Evolutionary conservation across 1,140 invertebrate genomes (phyloP), one percentile per base, ranked within the genome.

Genomic region (Cryptotermes secundus): DNA sequence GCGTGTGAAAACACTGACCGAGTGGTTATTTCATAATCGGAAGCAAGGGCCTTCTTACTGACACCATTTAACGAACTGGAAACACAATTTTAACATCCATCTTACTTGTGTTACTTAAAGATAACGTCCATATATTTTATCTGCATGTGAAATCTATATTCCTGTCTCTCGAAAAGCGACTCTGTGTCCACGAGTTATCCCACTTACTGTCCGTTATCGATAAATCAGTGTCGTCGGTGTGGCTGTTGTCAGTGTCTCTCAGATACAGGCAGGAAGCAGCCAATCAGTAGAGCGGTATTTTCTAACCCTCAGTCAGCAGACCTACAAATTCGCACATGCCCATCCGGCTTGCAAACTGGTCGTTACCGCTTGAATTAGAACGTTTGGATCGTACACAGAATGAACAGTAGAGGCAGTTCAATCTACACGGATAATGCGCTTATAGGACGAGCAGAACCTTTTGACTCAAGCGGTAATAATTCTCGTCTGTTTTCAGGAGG

Each of bases 81-180:
- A 72, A 72, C n/a, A n/a, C 59, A 72, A 72, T 72, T 72, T 31
- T 72, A 72, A 72, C 59, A 72, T 31, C 59, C 26, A 31, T 72
- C n/a, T 31, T 72, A 10, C 59, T 72, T 26, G 4, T 72, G 26
- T n/a, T 72, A 49, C 0, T 3, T 49, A 49, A 49, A 49, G 4
- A 49, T 14, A 49, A n/a, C 1, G 45, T 0, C 45, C 3, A 3
- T 49, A 22, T 12, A 22, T 19, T 49, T 0, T 49, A 19, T 22
- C 7, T 59, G n/a, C 59, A n/a, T 72, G 7, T 31, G 7, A 72
- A 72, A 6, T 72, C 0, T 31, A 31, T 26, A 72, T 72, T 72
- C 59, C 4, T 72, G 16, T 31, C 59, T 72, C 59, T 31, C 59
- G 59, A 16, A 72, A 72, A 72, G 26, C 31, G 59, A 72, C 59